phyloP scores from a whole-genome alignment of 1,140 invertebrate species.

The Drosophila subobscura region DNA sequence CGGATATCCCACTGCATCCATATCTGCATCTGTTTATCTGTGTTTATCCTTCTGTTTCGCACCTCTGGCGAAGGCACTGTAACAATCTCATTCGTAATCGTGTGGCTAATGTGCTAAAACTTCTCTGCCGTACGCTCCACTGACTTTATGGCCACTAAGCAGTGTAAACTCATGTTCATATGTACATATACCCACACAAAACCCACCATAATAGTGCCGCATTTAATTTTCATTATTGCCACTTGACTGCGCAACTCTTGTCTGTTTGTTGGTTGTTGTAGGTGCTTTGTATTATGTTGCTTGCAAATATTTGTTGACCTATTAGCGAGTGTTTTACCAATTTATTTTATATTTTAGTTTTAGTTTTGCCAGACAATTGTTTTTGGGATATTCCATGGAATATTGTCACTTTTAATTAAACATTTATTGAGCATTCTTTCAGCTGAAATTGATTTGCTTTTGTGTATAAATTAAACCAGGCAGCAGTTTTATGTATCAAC shows the following conservation, averaged over 20 bases:
- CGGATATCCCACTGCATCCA: slow-evolving; percentile 10
- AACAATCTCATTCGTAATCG: slow-evolving; percentile 41
- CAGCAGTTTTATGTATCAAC: no score
- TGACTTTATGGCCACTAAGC: slow-evolving; percentile 49
- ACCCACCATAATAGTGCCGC: slow-evolving; percentile 41
- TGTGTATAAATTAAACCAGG: no score
- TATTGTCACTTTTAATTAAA: not conserved
- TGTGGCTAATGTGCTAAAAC: slow-evolving; percentile 73
- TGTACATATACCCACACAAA: not conserved
- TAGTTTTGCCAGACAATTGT: not conserved
- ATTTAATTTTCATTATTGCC: slow-evolving; percentile 79
- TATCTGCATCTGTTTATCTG: slow-evolving; percentile 22
- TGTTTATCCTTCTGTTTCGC: slow-evolving; percentile 30
- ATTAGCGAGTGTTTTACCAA: slow-evolving; percentile 17
- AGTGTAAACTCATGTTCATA: slow-evolving; percentile 34
- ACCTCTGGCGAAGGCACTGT: slow-evolving; percentile 52
- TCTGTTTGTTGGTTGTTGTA: not conserved
- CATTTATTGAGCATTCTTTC: not conserved
- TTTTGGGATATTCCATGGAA: not conserved
- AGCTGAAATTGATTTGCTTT: no score
- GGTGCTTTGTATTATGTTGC: slow-evolving; percentile 1
- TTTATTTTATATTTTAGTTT: slow-evolving; percentile 15
- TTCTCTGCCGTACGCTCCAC: slow-evolving; percentile 58
- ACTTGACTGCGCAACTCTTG: slow-evolving; percentile 63
- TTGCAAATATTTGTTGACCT: slow-evolving; percentile 41